Conservation (phyloP, 2,888 invertebrate genomes). For the Drosophila paramelanica region DNA sequence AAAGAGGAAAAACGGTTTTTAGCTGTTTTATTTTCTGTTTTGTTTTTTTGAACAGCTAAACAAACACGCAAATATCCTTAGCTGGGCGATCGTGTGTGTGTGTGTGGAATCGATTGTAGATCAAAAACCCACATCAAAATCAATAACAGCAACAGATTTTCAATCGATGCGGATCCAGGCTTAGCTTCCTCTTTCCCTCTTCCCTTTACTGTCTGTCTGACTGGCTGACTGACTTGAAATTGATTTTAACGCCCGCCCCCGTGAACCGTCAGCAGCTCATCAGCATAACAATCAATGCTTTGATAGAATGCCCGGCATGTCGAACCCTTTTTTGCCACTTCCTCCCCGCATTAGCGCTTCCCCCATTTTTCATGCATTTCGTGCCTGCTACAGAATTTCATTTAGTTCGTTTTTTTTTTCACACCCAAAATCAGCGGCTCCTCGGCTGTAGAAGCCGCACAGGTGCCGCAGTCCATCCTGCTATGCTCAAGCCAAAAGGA, state of each 20-base stretch:
- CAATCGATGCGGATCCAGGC: conserved; percentile 37
- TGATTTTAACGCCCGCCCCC: conserved; percentile 63
- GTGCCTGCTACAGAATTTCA: conserved; percentile 44
- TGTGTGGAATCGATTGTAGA: no score
- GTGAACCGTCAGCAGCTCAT: conserved; percentile 54
- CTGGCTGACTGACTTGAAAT: conserved; percentile 54
- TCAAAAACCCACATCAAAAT: conserved; percentile 59
- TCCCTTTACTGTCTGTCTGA: conserved; percentile 5
- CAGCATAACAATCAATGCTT: conserved; percentile 64
- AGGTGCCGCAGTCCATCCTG: conserved; percentile 42
- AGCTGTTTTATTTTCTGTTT: conserved; percentile 11
- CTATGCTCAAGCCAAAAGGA: conserved; percentile 1
- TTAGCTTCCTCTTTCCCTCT: conserved; percentile 4
- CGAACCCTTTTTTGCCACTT: conserved; percentile 62
- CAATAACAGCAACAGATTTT: conserved; percentile 63
- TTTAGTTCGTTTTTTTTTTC: conserved; percentile 47
- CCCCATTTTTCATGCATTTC: conserved; percentile 14
- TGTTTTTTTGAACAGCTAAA: conserved; percentile 52
- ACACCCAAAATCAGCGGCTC: conserved; percentile 44
- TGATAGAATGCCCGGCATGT: not conserved
- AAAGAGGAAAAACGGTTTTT: conserved; percentile 38
- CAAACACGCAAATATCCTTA: conserved; percentile 41
- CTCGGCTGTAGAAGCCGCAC: conserved; percentile 28
- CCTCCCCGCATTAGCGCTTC: conserved; percentile 27
- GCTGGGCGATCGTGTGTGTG: conserved; percentile 5